Base-by-base conservation (phyloP, 1,140 invertebrate species). In the Batillaria attramentaria region DNA sequence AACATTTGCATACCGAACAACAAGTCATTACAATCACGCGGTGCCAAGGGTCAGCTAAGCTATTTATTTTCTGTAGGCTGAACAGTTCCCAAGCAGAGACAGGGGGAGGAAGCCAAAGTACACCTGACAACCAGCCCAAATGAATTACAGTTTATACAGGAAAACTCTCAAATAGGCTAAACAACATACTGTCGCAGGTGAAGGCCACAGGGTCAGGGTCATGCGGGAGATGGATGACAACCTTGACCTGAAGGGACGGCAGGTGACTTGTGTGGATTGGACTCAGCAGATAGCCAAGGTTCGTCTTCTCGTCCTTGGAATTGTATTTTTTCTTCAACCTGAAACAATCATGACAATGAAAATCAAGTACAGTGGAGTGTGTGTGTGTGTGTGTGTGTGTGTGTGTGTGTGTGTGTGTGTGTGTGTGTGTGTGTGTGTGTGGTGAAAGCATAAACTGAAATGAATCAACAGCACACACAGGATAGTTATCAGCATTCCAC, bases 131-230 rank as follows among this genome's bases (percentile, higher is more conserved):
- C n/a, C n/a, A n/a, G n/a, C n/a, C n/a, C n/a, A n/a, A 62, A n/a
- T 8, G 33, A 16, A 62, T 0, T 1, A n/a, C n/a, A 16, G 33
- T 16, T 8, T 8, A 62, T 8, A 62, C 10, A 62, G 57, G 6
- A 33, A 65, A 20, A 20, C 3, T 35, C 10, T 35, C 37, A 13
- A 6, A 65, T 13, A 65, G 62, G 6, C 24, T 13, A 65, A 66
- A 8, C 28, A 39, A 81, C 84, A 82, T 80, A 89, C 88, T 86
- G 81, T 89, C 88, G 88, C 87, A 84, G n/a, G 87, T 89, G 81
- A 89, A 89, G 2, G 76, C 68, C 13, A 89, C 70, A 8, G 87
- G 87, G 43, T 89, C 87, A 50, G 68, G 33, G 24, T 77, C 66
- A 72, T 83, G 86, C 33, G 81, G 77, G 1, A 86, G 80, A 65